Evolutionary conservation across 2,113 vertebrate genomes (phyloP), one percentile per base, ranked within the genome.

Genomic region (Delphinus delphis): DNA sequence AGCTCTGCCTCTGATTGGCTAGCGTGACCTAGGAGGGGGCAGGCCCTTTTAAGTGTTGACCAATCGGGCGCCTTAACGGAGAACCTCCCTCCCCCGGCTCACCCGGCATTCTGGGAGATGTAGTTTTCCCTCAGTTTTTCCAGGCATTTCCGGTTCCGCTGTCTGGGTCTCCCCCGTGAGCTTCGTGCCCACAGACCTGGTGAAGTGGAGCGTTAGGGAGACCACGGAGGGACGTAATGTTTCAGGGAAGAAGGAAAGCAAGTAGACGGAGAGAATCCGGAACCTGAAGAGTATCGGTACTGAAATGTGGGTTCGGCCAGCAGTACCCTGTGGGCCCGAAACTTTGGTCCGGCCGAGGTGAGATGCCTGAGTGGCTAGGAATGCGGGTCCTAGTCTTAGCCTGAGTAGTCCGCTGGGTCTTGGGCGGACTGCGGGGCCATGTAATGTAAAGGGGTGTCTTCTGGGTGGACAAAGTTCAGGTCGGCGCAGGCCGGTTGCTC

Each of bases 61-160:
- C 95, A 93, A 96, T 96, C 20, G 81, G 47, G 7, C 11, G 2
- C n/a, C 13, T 31, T 23, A 47, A 26, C 2, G 2, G 84, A 60
- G 8, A 33, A 0, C 20, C 0, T 11, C 1, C 0, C 53, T 8
- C 33, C 0, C 11, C 1, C 1, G 3, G 0, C 6, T 20, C 41
- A 1, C 63, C 1, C 1, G 15, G 93, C 88, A 31, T 84, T n/a
- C 67, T 15, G 88, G 77, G 84, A 94, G 81, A 6, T 36, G n/a
- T n/a, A 38, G 91, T 85, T 85, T 55, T 38, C 17, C 28, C 2
- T 47, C 4, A 4, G 2, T 20, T 7, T 71, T 74, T 23, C 38
- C 3, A 28, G 5, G 4, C 18, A 15, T 50, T 97, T 97, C 98
- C 98, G 96, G 41, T 96, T 97, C 96, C 95, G 67, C 55, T 55